Percentiles rank a stretch among this genome's conserved stretches.
These are phyloP conservation scores for Anguilla pacifica DNA, from an alignment of 2,797 vertebrate species.

Conservation along the genomic window DNA sequence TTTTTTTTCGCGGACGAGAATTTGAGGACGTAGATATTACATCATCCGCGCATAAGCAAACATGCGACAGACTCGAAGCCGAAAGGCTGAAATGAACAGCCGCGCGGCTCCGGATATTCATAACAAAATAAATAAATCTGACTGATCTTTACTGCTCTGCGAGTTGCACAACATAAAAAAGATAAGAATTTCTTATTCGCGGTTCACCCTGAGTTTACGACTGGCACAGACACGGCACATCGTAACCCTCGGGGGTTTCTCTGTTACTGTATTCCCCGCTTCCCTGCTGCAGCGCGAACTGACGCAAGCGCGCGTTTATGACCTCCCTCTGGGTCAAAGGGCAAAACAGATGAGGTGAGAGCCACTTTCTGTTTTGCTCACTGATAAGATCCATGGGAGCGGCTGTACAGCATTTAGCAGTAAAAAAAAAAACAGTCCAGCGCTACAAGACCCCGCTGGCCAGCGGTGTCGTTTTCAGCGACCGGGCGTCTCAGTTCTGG, in stretches of 20 bases:
- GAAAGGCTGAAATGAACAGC: background rate
- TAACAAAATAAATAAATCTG: background rate
- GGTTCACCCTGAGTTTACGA: background rate
- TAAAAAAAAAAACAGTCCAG: background rate
- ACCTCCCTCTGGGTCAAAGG: background rate
- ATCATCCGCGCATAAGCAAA: background rate
- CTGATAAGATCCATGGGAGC: background rate
- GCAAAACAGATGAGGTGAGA: background rate
- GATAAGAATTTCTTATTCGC: background rate
- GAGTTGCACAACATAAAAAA: too few species aligned
- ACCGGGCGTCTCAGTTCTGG: background rate
- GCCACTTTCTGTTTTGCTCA: background rate
- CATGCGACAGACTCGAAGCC: background rate
- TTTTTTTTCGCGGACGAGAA: background rate
- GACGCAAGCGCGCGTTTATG: background rate
- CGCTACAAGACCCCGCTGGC: slow-evolving; percentile 29
- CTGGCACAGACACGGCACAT: background rate
- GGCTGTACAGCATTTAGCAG: background rate
- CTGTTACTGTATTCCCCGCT: background rate
- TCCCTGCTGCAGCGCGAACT: background rate
- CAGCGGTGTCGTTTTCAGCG: background rate
- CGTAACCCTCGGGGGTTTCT: background rate
- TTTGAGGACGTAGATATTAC: background rate
- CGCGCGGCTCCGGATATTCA: background rate
- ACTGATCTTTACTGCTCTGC: background rate